Evolutionary conservation across 2,797 vertebrate species (phyloP), one percentile per base, ranked within the genome.

Genomic region (Leptodactylus fallax): DNA sequence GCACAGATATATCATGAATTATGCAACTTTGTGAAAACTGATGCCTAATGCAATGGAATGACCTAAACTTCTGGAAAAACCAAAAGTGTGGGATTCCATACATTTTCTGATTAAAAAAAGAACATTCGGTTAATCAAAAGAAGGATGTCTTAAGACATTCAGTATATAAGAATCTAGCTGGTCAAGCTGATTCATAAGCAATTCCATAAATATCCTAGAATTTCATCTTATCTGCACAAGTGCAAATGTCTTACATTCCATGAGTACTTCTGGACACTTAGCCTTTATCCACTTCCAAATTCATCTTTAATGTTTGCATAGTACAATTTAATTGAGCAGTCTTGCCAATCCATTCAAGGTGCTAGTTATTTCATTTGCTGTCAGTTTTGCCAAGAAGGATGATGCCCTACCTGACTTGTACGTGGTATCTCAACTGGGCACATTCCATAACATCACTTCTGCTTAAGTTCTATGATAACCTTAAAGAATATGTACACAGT

Each of bases 171-270:
- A 58, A 23, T 9, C 49, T 45, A 61, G 56, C 16, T 45, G 36
- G 23, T 45, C 55, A 19, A 14, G 60, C 10, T 49, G 58, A 65
- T 81, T 81, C 53, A 49, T 78, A 53, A 55, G 27, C 55, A 72
- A 27, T 25, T 11, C 21, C 19, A 25, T 51, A 84, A 85, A 83
- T 84, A 69, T 61, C 69, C 78, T 60, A 69, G 36, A 71, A 55
- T 72, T 85, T 14, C 45, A 80, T 58, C 63, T 88, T 88, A 85
- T 88, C 82, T 80, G 53, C 25, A 80, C 63, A 88, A 79, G 58
- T 88, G 55, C 36, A 80, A 88, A 80, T 56, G 19, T 85, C 76
- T 81, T 65, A 76, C 87, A 88, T 88, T 88, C 87, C 87, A 25
- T 5, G 47, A 56, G 3, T 19, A 47, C 65, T 77, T 49, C 13